Conservation (phyloP, 2,888 invertebrate species). For the Tachina fera region DNA sequence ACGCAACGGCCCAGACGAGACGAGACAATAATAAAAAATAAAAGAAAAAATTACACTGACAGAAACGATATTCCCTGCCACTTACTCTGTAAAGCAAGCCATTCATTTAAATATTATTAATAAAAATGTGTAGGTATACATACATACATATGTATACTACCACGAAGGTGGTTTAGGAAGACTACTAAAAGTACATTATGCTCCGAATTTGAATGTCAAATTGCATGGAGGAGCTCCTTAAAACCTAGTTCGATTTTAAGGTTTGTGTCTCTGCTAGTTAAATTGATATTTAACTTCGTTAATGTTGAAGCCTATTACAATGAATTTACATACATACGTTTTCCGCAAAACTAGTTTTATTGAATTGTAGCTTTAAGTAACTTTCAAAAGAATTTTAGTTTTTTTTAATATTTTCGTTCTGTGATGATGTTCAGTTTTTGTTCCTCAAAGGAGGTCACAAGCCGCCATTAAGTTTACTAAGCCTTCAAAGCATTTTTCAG, state of each 20-base stretch:
- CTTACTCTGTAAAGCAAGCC: slow-evolving; percentile 11
- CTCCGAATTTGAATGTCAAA: background rate
- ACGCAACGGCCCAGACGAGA: slow-evolving; percentile 50
- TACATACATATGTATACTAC: no score
- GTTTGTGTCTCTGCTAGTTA: background rate
- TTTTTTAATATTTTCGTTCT: background rate
- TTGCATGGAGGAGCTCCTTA: no score
- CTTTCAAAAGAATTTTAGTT: no score
- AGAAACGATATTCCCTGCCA: slow-evolving; percentile 9
- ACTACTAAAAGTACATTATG: no score
- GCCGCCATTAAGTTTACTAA: no score
- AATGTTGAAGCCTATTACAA: no score
- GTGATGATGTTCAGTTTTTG: no score
- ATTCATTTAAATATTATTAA: background rate
- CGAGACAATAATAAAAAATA: slow-evolving; percentile 19
- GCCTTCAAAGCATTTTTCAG: background rate
- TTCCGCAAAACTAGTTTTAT: background rate
- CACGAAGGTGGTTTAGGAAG: slow-evolving; percentile 2
- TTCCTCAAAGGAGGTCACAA: no score
- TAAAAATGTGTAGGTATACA: slow-evolving; percentile 18
- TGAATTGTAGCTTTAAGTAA: no score
- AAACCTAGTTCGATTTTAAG: no score
- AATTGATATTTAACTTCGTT: no score
- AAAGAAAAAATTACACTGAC: slow-evolving; percentile 13
- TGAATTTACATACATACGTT: no score